A percentile compares a stretch with the other conserved stretches of the same genome.
These are phyloP conservation scores for Gavia stellata DNA, from an alignment of 2,113 vertebrate species.

Conservation along the genomic window DNA sequence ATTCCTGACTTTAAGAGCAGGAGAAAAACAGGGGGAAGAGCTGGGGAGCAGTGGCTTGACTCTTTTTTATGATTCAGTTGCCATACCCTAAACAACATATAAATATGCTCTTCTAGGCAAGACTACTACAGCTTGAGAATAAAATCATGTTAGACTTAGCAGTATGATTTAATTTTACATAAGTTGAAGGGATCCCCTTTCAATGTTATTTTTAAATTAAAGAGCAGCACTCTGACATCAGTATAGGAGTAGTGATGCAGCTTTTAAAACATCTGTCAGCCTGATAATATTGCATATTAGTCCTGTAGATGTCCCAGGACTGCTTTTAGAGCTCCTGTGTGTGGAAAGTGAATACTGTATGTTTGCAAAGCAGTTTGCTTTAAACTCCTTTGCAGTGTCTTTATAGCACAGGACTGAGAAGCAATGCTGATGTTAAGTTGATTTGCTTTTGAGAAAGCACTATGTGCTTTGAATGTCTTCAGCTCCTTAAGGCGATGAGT, in stretches of 20 bases:
- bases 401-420: neutral
- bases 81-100: neutral
- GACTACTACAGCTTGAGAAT: neutral
- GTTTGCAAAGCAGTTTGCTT: neutral
- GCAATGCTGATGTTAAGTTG: neutral
- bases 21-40: neutral
- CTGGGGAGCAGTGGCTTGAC: neutral
- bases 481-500: neutral
- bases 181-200: neutral
- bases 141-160: neutral
- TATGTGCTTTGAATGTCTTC: neutral
- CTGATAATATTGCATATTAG: neutral
- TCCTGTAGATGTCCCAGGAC: neutral
- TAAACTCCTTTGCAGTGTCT: neutral
- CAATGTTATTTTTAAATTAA: neutral
- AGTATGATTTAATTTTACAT: neutral
- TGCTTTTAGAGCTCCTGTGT: neutral
- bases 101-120: neutral
- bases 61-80: neutral
- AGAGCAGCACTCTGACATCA: neutral
- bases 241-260: neutral
- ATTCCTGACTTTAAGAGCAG: neutral
- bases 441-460: neutral
- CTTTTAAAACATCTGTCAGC: neutral
- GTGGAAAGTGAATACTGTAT: neutral